A percentile compares a stretch with the other conserved stretches of the same genome.
Evolutionary conservation across 2,113 vertebrate species (phyloP).

Genomic region (Rhizomys pruinosus): DNA sequence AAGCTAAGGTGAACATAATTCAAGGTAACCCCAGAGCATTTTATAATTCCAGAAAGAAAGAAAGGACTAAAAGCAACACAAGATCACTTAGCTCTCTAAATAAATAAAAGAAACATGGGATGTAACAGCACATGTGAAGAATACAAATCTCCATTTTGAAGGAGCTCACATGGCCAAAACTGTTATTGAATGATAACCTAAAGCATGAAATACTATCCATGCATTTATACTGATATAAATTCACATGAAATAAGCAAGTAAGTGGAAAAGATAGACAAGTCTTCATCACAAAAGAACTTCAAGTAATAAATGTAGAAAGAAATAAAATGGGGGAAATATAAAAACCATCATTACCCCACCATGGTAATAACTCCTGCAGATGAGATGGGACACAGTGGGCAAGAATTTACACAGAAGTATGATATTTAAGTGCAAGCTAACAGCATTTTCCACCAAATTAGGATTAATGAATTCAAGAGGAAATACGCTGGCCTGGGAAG

Average conservation of each 20-base stretch:
- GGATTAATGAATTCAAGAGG: not conserved
- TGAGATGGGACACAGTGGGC: not conserved
- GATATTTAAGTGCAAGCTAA: not conserved
- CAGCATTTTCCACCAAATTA: not conserved
- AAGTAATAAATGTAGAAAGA: not conserved
- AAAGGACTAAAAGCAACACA: not conserved
- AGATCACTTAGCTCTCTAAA: not conserved
- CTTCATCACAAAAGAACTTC: not conserved
- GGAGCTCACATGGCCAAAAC: not conserved
- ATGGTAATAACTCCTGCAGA: not conserved
- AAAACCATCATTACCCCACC: not conserved
- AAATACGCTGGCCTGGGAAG: not conserved
- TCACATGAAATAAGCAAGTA: not conserved
- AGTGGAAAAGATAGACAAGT: not conserved
- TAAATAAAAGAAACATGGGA: not conserved
- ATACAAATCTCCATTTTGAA: not conserved
- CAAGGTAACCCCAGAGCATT: not conserved
- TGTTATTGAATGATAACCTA: not conserved
- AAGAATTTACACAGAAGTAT: not conserved
- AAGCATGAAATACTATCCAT: not conserved
- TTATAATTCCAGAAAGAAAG: not conserved
- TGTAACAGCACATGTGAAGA: not conserved
- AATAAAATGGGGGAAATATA: not conserved
- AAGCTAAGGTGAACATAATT: not conserved
- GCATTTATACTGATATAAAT: not conserved